phyloP scores from a whole-genome alignment of 2,797 vertebrate genomes.

The Platalea minor region DNA sequence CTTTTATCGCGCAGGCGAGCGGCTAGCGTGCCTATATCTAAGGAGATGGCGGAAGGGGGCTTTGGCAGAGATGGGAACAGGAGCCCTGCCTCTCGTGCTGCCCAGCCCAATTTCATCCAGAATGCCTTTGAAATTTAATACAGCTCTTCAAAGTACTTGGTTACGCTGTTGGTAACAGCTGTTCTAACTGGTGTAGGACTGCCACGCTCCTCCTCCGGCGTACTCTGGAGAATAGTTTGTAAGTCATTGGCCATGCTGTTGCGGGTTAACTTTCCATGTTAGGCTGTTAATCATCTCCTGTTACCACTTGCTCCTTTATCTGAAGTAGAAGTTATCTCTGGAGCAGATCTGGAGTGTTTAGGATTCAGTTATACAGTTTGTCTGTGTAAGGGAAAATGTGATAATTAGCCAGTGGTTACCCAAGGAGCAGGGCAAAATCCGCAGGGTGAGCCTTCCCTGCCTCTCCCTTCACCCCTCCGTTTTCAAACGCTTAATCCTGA shows the following conservation, averaged over 20 bases:
- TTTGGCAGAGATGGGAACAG: neutral
- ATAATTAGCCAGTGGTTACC: neutral
- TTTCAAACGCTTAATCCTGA: neutral
- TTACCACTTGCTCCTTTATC: neutral
- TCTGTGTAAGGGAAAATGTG: neutral
- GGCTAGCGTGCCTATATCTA: accelerated
- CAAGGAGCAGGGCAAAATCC: neutral
- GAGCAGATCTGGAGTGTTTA: neutral
- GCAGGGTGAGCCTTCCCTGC: neutral
- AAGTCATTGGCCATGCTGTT: neutral
- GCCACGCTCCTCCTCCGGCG: neutral
- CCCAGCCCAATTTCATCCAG: neutral
- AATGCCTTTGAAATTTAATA: neutral
- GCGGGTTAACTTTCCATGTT: neutral
- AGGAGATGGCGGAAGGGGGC: neutral
- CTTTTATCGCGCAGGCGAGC: neutral
- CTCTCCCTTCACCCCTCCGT: neutral
- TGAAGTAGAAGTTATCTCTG: neutral
- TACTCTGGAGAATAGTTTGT: accelerated
- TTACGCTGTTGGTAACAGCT: neutral
- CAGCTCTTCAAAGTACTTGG: neutral
- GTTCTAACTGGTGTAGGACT: accelerated
- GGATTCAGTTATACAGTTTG: neutral
- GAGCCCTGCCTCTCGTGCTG: neutral
- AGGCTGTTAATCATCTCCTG: neutral